Base-by-base conservation (phyloP, 92 coral and sea anemone species). In the Actinernus sp. region DNA sequence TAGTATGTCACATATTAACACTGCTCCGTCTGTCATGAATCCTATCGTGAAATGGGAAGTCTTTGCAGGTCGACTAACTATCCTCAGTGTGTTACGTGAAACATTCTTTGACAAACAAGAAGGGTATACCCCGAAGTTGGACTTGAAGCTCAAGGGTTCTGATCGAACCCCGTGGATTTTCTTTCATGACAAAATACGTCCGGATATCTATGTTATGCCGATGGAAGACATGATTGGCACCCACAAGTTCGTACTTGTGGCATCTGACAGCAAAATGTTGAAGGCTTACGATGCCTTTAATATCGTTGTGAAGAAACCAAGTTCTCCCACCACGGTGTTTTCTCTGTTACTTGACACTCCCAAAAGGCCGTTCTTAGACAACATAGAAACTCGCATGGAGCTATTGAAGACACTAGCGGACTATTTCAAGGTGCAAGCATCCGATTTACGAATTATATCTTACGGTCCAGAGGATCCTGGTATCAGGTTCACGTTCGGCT, bases 91-190 rank as follows among this genome's bases (percentile, higher is more conserved):
- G 3, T 92, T 96, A 9, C n/a, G 58, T 3, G 83, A 77, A 21
- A 71, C 85, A 0, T 93, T 93, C 58, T 41, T 60, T 45, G 98
- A 93, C 67, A 24, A 54, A 25, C 88, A 93, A 63, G 93, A 93
- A 31, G 83, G 83, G 20, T 43, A 72, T 71, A 93, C 98, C 6
- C 28, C 82, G 24, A 51, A 77, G 21, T 66, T 93, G 60, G 55
- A 56, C 0, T 48, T 93, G 37, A 36, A 50, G 4, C 71, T 89
- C 56, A 66, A 41, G 44, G 43, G 37, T 20, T 58, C 31, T 10
- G 77, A 59, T 23, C 37, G 56, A 13, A 55, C 64, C 13, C 72
- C 84, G 41, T 71, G 93, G 78, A 65, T 87, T 46, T 33, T 77
- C 9, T 54, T 75, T 6, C 27, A 63, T 31, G 44, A 65, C 10